A percentile compares a stretch with the other conserved stretches of the same genome.
These are phyloP conservation scores for Bombyx huttoni DNA, from an alignment of 2,888 invertebrate species.

Conservation along the genomic window DNA sequence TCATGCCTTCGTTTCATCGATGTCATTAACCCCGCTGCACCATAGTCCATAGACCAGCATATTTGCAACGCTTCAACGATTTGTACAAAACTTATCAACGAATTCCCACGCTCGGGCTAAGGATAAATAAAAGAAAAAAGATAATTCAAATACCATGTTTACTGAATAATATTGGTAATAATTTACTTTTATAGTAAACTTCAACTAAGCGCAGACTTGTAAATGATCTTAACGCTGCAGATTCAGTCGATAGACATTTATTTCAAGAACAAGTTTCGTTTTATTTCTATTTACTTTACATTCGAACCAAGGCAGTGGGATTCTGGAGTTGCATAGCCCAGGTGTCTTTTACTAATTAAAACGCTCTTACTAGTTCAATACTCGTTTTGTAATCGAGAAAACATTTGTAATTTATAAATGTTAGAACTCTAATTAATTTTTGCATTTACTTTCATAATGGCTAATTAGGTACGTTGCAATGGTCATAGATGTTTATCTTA, in stretches of 20 bases:
- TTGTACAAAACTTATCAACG: constrained; percentile 30
- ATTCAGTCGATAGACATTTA: not conserved
- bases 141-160: not conserved
- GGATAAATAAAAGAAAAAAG: constrained; percentile 7
- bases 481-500: too few species aligned
- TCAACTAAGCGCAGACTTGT: not conserved
- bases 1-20: constrained; percentile 5
- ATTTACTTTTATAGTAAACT: not conserved
- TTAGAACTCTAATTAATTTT: not conserved
- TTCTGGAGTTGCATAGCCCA: not conserved
- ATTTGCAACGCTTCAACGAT: constrained; percentile 47
- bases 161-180: not conserved
- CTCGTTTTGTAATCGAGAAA: not conserved
- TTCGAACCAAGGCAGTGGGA: not conserved
- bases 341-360: not conserved
- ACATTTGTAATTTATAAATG: not conserved
- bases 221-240: not conserved
- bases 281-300: not conserved
- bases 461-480: too few species aligned
- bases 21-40: constrained; percentile 40
- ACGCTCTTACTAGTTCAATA: not conserved
- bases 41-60: constrained; percentile 27
- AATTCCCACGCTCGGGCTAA: constrained; percentile 39
- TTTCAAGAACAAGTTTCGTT: not conserved
- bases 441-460: too few species aligned